These are phyloP conservation scores for Chorisops tibialis DNA, from an alignment of 2,888 invertebrate species.

Conservation along the genomic window DNA sequence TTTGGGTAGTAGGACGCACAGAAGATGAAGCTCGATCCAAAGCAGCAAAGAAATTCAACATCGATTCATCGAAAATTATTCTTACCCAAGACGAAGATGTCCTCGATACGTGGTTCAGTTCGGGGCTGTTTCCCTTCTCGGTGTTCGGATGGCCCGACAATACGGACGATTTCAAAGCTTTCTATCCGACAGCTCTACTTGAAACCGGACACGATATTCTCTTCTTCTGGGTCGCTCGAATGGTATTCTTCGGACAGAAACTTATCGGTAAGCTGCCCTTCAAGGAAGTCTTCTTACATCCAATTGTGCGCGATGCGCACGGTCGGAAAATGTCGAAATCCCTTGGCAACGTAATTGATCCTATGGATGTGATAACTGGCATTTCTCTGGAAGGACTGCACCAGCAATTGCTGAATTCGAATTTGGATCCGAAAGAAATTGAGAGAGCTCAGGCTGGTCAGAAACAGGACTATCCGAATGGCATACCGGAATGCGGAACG, in stretches of 20 bases:
- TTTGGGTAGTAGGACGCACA: conserved; percentile 77
- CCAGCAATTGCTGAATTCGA: conserved; percentile 68
- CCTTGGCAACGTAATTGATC: conserved; percentile 96
- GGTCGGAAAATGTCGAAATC: conserved; percentile 99
- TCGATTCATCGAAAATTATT: conserved; percentile 56
- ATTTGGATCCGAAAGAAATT: conserved; percentile 81
- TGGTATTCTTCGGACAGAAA: conserved; percentile 95
- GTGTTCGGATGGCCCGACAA: conserved; percentile 96
- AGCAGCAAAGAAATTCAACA: conserved; percentile 68
- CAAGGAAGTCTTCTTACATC: conserved; percentile 88
- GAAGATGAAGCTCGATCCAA: conserved; percentile 74
- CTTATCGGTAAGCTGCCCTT: conserved; percentile 91
- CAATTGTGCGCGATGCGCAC: conserved; percentile 96
- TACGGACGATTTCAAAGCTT: conserved; percentile 66
- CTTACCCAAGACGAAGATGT: conserved; percentile 89
- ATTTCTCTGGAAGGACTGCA: conserved; percentile 77
- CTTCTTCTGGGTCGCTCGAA: conserved; percentile 99
- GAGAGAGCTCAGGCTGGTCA: conserved; percentile 72
- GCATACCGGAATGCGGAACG: conserved; percentile 89
- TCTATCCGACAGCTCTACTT: conserved; percentile 87
- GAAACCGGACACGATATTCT: conserved; percentile 98
- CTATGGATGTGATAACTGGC: conserved; percentile 90
- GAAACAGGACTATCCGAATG: conserved; percentile 76
- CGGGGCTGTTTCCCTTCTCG: conserved; percentile 93
- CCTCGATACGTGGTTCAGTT: conserved; percentile 98